Evolutionary conservation across 2,888 invertebrate species (phyloP).

Genomic region (Rotaria magnacalcarata): DNA sequence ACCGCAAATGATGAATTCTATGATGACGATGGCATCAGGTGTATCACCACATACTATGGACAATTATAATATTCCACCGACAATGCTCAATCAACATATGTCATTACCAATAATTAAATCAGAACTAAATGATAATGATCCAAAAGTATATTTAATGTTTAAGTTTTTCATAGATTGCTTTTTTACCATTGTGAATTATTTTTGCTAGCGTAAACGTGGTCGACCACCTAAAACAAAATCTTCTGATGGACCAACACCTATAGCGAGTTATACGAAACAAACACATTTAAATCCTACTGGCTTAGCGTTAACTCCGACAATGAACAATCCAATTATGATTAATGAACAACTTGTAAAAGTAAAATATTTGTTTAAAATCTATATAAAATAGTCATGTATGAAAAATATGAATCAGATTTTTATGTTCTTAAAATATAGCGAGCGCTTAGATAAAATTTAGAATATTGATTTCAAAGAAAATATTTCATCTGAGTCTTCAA

Average conservation of each 20-base stretch:
- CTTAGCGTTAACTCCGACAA: not conserved
- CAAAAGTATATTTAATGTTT: not conserved
- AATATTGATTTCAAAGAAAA: no score
- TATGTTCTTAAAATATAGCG: no score
- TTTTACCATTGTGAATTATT: not conserved
- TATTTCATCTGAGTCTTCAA: no score
- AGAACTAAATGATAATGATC: slow-evolving; percentile 16
- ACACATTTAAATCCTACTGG: not conserved
- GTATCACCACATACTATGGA: not conserved
- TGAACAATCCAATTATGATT: not conserved
- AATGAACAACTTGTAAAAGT: not conserved
- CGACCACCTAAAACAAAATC: slow-evolving; percentile 34
- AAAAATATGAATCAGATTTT: not conserved
- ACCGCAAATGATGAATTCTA: slow-evolving; percentile 11
- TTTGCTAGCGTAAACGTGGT: slow-evolving; percentile 15
- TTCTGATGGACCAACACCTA: not conserved
- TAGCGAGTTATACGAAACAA: not conserved
- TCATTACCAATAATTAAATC: slow-evolving; percentile 33
- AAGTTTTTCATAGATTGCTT: not conserved
- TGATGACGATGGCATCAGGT: not conserved
- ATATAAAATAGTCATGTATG: no score
- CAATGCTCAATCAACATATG: not conserved
- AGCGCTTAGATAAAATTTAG: no score
- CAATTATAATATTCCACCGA: not conserved
- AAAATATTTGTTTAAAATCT: not conserved